These are phyloP conservation scores for Melanchra persicariae DNA, from an alignment of 2,888 invertebrate genomes.

Conservation along the genomic window DNA sequence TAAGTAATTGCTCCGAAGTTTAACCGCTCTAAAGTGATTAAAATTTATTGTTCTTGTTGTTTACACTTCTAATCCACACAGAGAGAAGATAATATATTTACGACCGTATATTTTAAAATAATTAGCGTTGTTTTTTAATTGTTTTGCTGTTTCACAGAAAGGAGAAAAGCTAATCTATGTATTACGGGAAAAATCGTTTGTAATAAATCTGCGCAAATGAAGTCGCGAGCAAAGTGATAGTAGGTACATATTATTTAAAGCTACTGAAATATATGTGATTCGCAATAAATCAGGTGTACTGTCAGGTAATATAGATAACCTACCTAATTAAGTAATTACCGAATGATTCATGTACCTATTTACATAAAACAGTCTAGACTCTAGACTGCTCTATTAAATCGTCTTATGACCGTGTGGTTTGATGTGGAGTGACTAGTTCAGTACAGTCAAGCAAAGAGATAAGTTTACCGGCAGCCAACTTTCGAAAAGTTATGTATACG, in stretches of 20 bases:
- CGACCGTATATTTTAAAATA: constrained; percentile 56
- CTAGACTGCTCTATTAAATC: constrained; percentile 58
- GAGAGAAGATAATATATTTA: constrained; percentile 52
- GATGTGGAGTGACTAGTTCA: constrained; percentile 22
- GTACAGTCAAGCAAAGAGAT: constrained; percentile 12
- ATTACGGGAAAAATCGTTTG: too few species aligned
- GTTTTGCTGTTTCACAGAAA: constrained; percentile 36
- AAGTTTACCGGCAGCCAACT: not conserved
- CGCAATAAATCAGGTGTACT: not conserved
- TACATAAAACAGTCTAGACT: constrained; percentile 61
- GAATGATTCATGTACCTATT: constrained; percentile 12
- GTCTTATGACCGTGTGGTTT: constrained; percentile 47
- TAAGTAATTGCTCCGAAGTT: constrained; percentile 55
- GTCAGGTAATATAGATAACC: not conserved
- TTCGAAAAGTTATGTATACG: not conserved
- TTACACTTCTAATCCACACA: constrained; percentile 55
- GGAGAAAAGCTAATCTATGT: not conserved
- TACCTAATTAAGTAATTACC: constrained; percentile 8
- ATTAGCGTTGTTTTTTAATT: constrained; percentile 55
- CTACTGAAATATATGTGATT: not conserved
- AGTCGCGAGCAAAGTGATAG: too few species aligned
- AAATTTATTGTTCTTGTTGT: constrained; percentile 65
- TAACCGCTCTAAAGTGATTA: constrained; percentile 61
- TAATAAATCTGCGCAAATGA: not conserved
- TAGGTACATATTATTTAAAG: not conserved